Evolutionary conservation across 2,888 invertebrate species (phyloP).

Genomic region (Eristalis tenax): DNA sequence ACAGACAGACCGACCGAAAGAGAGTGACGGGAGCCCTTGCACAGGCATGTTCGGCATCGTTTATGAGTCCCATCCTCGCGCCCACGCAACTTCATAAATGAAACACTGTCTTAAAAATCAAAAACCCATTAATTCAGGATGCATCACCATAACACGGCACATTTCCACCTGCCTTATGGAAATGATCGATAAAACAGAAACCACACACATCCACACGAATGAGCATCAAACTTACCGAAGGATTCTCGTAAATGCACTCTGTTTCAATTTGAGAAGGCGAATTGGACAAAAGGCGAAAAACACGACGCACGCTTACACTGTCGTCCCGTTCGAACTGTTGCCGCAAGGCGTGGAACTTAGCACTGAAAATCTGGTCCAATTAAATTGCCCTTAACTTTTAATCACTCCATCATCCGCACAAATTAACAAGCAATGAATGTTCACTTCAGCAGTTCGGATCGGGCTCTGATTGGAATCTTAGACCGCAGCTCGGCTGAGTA

Average conservation of each 20-base stretch:
- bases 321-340: background rate
- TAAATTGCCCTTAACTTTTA: conserved; percentile 44
- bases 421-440: conserved; percentile 30
- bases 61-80: background rate
- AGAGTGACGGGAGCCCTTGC: background rate
- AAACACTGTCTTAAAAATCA: conserved; percentile 29
- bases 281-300: background rate
- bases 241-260: background rate
- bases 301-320: background rate
- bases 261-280: background rate
- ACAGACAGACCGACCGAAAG: background rate
- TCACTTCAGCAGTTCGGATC: background rate
- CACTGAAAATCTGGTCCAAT: background rate
- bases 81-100: conserved; percentile 7
- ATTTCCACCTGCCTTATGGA: conserved; percentile 19
- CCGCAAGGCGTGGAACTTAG: background rate
- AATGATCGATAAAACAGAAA: background rate
- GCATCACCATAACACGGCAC: conserved; percentile 49
- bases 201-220: background rate
- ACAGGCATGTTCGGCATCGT: background rate
- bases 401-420: conserved; percentile 65
- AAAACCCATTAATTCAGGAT: conserved; percentile 35
- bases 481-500: conserved; percentile 2
- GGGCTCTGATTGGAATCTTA: conserved; percentile 6
- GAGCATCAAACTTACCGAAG: background rate